Evolutionary conservation across 2,888 invertebrate species (phyloP), one percentile per base, ranked within the genome.

Genomic region (Neoitamus cyanurus): DNA sequence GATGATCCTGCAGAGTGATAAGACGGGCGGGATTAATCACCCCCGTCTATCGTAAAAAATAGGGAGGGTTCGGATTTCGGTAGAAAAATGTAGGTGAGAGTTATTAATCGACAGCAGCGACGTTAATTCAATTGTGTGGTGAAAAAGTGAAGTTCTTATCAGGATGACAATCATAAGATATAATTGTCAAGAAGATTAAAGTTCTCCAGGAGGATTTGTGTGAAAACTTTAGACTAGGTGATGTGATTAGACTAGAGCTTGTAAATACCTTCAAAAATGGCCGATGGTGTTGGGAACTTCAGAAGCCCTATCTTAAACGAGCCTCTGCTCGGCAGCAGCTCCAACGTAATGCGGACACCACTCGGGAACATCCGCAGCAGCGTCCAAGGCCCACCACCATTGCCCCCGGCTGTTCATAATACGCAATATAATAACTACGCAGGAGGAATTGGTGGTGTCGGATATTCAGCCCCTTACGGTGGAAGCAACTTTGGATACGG

Each of bases 241-340:
- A 75, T 75, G 42, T 75, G 75, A 75, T 75, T 36, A 25, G 15
- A 73, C 7, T 73, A 42, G n/a, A 42, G n/a, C 9, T 58, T 58
- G 2, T 58, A 20, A 58, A 2, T 20, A 58, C 58, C 58, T 15
- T 25, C 15, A 9, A 72, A 46, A 70, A 83, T 83, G 83, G 42
- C 42, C 15, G 83, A 72, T n/a, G 11, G 87, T 34, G 58, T 82
- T 34, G 87, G 85, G 78, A 88, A 88, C 86, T 88, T 89, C 77
- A 89, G 91, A 28, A 90, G 88, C 85, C 89, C 89, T 0, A 87
- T 89, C 5, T 87, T 90, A 34, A 87, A 87, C 82, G 87, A 87
- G 31, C 87, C 87, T 2, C 36, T 83, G 15, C 85, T 86, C 4
- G 72, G 84, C 30, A 86, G 86, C 72, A 72, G 48, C 6, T 73